Conservation (phyloP, 2,888 invertebrate species). For the Lypha dubia region DNA sequence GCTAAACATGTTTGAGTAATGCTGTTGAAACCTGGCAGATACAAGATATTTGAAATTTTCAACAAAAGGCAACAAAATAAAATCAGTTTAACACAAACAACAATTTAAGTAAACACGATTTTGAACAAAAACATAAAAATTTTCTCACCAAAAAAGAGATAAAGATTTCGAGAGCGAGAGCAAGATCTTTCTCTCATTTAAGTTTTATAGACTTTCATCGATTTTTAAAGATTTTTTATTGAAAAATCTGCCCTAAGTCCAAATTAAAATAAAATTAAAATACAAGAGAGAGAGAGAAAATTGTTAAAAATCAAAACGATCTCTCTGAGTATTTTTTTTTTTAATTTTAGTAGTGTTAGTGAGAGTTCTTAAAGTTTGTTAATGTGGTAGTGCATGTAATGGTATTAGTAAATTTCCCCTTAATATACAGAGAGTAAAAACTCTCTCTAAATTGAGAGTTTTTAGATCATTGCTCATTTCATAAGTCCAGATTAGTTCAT, state of each 20-base stretch:
- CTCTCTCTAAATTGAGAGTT: conserved; percentile 17
- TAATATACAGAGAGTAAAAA: conserved; percentile 23
- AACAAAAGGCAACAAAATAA: conserved; percentile 34
- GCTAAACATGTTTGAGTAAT: conserved; percentile 71
- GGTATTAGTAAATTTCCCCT: conserved; percentile 68
- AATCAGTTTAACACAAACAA: conserved; percentile 30
- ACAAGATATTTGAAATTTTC: conserved; percentile 72
- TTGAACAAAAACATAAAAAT: conserved; percentile 1
- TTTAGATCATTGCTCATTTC: conserved; percentile 10
- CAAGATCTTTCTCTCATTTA: no score
- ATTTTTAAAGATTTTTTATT: not conserved
- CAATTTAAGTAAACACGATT: conserved; percentile 15
- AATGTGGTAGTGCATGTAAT: conserved; percentile 27
- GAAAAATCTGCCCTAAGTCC: not conserved
- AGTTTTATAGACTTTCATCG: no score
- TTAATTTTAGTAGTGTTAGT: conserved; percentile 33
- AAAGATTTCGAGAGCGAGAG: not conserved
- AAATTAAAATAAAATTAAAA: not conserved
- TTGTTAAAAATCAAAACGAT: not conserved
- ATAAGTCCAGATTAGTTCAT: conserved; percentile 46
- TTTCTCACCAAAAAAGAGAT: not conserved
- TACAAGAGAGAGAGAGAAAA: not conserved
- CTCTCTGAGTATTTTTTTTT: not conserved
- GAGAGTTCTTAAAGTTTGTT: conserved; percentile 2
- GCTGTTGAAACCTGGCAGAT: conserved; percentile 72